Evolutionary conservation across 2,888 invertebrate genomes (phyloP), one percentile per base, ranked within the genome.

Genomic region (Meiosimyza decipiens): DNA sequence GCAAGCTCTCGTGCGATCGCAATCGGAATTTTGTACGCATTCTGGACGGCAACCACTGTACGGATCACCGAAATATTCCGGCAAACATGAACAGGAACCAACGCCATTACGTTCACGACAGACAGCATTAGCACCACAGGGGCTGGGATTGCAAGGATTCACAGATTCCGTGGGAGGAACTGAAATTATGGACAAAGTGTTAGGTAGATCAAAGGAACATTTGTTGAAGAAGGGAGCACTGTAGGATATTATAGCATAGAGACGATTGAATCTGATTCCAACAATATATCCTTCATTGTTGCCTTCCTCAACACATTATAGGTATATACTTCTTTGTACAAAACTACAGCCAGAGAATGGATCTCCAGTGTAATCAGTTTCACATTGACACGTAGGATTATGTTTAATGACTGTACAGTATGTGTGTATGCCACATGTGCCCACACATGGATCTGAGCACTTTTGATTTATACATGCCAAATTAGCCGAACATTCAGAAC

Each of bases 31-130:
- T 87, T 93, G 91, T 59, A 93, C 90, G 83, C 94, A 94, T 88
- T 94, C 93, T n/a, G 94, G 94, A 79, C 93, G 90, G 85, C 94
- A 94, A 59, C 93, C 93, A 75, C 89, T 88, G 84, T 93, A 93
- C 49, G 95, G 94, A 87, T 94, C 93, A 66, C 94, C 94, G 78
- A 90, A 90, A 87, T 93, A 94, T 79, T 92, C 92, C 74, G 91
- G 90, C 80, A 92, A 85, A 86, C 95, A 95, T 79, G 90, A 88
- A 86, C 95, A 95, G 77, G 94, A 92, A 80, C 93, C 94, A 78
- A 92, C 93, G 82, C 92, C 92, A 83, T 92, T 91, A 80, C 89
- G 89, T 88, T 93, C 92, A 81, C 91, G 91, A 87, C 95, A 95
- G 76, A 92, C 87, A 67, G 95, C 92, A 87, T 94, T 95, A 72